A percentile compares a stretch with the other conserved stretches of the same genome.
These are phyloP conservation scores for Microchrysa polita DNA, from an alignment of 2,888 invertebrate species.

Conservation along the genomic window DNA sequence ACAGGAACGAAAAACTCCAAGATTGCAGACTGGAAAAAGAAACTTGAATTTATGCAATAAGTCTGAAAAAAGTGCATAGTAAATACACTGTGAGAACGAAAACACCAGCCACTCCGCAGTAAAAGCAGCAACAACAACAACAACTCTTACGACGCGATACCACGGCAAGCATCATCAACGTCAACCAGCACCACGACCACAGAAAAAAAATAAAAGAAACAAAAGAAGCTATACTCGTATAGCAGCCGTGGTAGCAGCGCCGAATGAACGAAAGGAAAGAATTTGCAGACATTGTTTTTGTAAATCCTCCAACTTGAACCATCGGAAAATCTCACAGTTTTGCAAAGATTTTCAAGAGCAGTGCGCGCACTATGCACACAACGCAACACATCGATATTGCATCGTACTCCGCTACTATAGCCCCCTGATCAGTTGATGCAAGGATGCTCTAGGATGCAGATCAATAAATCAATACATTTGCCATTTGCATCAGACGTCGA, in stretches of 20 bases:
- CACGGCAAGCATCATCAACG: slow-evolving; percentile 27
- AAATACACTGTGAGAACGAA: slow-evolving; percentile 32
- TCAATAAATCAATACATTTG: slow-evolving; percentile 45
- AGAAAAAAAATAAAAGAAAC: slow-evolving; percentile 11
- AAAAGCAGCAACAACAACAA: slow-evolving; percentile 33
- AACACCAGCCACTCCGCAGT: background rate
- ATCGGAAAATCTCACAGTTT: slow-evolving; percentile 27
- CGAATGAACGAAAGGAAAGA: slow-evolving; percentile 39
- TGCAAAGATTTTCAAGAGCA: slow-evolving; percentile 37
- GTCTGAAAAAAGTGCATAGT: slow-evolving; percentile 35
- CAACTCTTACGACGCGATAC: slow-evolving; percentile 1
- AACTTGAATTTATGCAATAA: slow-evolving; percentile 44
- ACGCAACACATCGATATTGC: slow-evolving; percentile 31
- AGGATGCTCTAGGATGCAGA: slow-evolving; percentile 52
- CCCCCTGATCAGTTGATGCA: slow-evolving; percentile 49
- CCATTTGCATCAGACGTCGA: background rate
- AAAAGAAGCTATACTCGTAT: too few relatives aligned
- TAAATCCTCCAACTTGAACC: slow-evolving; percentile 20
- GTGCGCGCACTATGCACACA: too few relatives aligned
- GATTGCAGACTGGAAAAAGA: slow-evolving; percentile 42
- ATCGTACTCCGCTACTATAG: slow-evolving; percentile 40
- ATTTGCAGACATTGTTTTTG: slow-evolving; percentile 39
- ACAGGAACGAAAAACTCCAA: slow-evolving; percentile 11
- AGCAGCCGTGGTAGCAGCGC: too few relatives aligned
- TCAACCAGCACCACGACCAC: slow-evolving; percentile 33